Evolutionary conservation across 1,140 invertebrate genomes (phyloP), one percentile per base, ranked within the genome.

Genomic region (Heliconius hewitsoni): DNA sequence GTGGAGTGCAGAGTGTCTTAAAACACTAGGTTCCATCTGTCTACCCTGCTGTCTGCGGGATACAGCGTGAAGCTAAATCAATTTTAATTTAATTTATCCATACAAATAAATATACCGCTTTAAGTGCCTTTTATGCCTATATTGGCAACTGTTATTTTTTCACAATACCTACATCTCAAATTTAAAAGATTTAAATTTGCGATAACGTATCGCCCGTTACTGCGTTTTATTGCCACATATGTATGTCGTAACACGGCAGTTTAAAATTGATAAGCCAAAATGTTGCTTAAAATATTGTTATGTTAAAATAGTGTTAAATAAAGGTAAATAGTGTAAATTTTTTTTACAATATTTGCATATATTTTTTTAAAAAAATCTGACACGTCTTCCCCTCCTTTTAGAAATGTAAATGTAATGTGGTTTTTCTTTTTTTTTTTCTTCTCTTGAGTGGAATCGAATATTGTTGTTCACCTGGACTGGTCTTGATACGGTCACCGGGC

Each of bases 171-270:
- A 66, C 60, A 66, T 66, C 60, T 66, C 27, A 66, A 66, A 66
- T 66, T 66, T 66, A 27, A 66, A 66, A 66, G 60, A 66, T 66
- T 66, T 3, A 66, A 66, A 27, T 66, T 81, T 34, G 80, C 66
- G 30, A 71, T 55, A 30, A 72, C 57, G 11, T 76, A 70, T 77
- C 42, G 19, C 39, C 27, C 3, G 71, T 66, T 52, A 42, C 34
- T 73, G 71, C 46, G 50, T 72, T 42, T 81, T 60, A 71, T 60
- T 75, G 55, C 55, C 74, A 60, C 55, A 66, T 74, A 55, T 60
- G 27, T 57, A 23, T 30, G 60, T 66, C 34, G 74, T 75, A 75
- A 75, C 27, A 23, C 30, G 60, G 27, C 60, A 18, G 27, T 66
- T 30, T 30, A 66, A 23, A 66, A 13, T 52, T 66, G 74, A 75